Evolutionary conservation across 2,888 invertebrate species (phyloP), one percentile per base, ranked within the genome.

Genomic region (Synanthedon andrenaeformis): DNA sequence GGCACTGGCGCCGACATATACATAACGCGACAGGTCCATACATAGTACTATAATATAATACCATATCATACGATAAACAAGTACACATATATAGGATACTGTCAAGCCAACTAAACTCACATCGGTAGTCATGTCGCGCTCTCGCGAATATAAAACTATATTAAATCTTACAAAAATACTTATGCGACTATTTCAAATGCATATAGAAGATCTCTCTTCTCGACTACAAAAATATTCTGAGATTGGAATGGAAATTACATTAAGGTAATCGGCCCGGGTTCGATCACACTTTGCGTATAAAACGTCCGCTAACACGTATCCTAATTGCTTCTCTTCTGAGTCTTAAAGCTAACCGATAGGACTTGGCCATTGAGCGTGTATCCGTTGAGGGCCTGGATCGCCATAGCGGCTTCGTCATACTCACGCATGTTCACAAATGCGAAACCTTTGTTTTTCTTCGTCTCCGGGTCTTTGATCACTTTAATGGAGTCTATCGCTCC

Each of bases 121-220:
- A 76, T 45, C 35, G 72, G 76, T 78, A 82, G 86, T 86, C 85
- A 84, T 82, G 86, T 80, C 82, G 83, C 81, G 74, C 83, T 85
- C 84, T 77, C 76, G 82, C 82, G 75, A 78, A 75, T 83, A 82
- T 76, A 84, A 82, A 85, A 83, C 82, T 83, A 86, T 79, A 75
- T 82, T 79, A 79, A 83, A 82, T 82, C 87, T 87, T 88, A 88
- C 80, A 87, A 88, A 88, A 88, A 86, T 86, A 86, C 87, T 88
- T 87, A 86, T 81, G 79, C 74, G 75, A 79, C 83, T 86, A 80
- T 86, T 78, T 83, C 79, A 86, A 87, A 86, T 86, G 86, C 87
- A 87, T 79, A 82, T 81, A 81, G 80, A 85, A 82, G 84, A 81
- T 81, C 79, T 77, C 79, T 74, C 79, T 79, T 82, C 82, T 82